Base-by-base conservation (phyloP, 2,113 vertebrate genomes). In the Mesoclemmys tuberculata region DNA sequence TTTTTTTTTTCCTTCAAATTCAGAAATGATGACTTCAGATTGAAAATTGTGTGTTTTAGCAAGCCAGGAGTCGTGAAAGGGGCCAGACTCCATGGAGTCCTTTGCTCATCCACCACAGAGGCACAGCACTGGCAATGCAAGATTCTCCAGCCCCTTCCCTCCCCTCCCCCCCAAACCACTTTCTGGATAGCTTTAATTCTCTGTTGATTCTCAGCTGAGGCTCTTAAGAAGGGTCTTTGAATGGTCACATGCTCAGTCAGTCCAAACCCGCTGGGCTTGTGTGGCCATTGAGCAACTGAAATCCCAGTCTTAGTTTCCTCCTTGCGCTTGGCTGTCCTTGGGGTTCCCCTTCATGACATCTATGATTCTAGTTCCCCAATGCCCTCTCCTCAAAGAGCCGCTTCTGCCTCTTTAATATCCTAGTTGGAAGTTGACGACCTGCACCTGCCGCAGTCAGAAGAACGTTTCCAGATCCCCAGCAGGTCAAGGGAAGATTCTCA, bases 21-120 rank as follows among this genome's bases (percentile, higher is more conserved):
- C 0, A 1, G 35, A 9, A 75, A 3, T 38, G 19, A 35, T 55
- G 87, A 80, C 83, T 78, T 22, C 22, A 11, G n/a, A 6, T 16
- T 61, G 22, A 68, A 79, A 3, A 1, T 16, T 56, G 31, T 0
- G 0, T 48, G 61, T 64, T 90, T 58, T 2, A 0, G 71, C 4
- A 71, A 14, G 58, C 1, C 0, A 0, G 0, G 0, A 3, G 19
- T 0, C 54, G 38, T 44, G 38, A 31, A 80, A 44, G 80, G 24
- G n/a, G 13, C n/a, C n/a, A 16, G 22, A 14, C 13, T 14, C n/a
- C n/a, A n/a, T n/a, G 80, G 48, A 11, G 74, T 46, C 24, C 44
- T 44, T 46, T 46, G 26, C 13, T 46, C 41, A 12, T 46, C 24
- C 38, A 26, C 21, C 71, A 26, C 18, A 0, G 2, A 27, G 35